phyloP scores from a whole-genome alignment of 1,140 invertebrate species.

The Rhagoletis pomonella region DNA sequence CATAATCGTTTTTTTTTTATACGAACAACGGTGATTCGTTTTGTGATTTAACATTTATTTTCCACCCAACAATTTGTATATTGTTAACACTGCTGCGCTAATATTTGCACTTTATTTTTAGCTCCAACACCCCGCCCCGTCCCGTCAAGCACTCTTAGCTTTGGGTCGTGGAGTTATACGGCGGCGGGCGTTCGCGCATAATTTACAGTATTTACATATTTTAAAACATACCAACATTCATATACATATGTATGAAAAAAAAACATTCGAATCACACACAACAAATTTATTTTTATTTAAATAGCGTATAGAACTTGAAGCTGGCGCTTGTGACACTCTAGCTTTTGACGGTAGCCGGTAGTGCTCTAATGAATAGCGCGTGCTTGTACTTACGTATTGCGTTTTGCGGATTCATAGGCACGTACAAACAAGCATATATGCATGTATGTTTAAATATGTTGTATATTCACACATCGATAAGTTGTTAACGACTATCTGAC shows the following conservation, averaged over 20 bases:
- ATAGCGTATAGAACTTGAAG: neutral
- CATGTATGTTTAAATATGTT: neutral
- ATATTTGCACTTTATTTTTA: slow-evolving; percentile 34
- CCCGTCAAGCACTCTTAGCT: neutral
- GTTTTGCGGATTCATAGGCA: neutral
- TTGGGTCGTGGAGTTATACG: too few species aligned
- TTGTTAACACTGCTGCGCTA: neutral
- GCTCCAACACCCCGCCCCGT: neutral
- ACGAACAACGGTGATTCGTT: neutral
- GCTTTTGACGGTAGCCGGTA: neutral
- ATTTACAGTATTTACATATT: too few species aligned
- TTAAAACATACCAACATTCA: too few species aligned
- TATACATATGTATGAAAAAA: too few species aligned
- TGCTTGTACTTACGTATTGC: neutral
- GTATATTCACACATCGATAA: neutral
- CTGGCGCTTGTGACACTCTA: neutral
- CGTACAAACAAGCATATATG: neutral
- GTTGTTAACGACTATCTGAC: neutral
- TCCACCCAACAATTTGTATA: neutral
- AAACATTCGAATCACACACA: too few species aligned
- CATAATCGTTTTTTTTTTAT: neutral
- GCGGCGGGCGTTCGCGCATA: neutral
- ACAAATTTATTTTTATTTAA: neutral
- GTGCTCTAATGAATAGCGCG: slow-evolving; percentile 20
- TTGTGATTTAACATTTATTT: neutral